These are phyloP conservation scores for Microtus pennsylvanicus DNA, from an alignment of 2,113 vertebrate species.

Conservation along the genomic window DNA sequence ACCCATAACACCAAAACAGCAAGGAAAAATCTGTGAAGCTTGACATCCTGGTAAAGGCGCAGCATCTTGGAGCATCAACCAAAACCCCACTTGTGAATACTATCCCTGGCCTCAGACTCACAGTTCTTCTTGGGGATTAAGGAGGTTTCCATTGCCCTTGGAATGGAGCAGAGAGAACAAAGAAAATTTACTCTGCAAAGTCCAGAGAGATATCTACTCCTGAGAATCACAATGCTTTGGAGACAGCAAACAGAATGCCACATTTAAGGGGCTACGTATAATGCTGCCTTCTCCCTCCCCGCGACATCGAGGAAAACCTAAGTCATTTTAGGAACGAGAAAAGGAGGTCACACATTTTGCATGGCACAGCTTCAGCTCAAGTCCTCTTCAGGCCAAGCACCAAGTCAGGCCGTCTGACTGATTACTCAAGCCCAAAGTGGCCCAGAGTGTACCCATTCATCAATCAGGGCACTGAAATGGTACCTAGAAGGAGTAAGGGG, in stretches of 20 bases:
- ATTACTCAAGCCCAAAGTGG: neutral
- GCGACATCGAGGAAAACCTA: neutral
- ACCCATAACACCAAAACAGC: neutral
- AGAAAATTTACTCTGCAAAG: neutral
- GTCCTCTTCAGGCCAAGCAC: neutral
- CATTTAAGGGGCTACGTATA: neutral
- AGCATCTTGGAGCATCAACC: slow-evolving; percentile 9
- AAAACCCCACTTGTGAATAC: neutral
- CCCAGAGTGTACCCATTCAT: neutral
- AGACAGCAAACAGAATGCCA: neutral
- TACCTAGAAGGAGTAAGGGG: neutral
- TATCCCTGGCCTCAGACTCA: neutral
- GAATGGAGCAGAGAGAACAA: neutral
- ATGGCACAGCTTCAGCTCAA: neutral
- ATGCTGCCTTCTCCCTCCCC: neutral
- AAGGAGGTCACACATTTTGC: neutral
- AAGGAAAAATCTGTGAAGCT: neutral
- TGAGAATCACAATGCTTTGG: neutral
- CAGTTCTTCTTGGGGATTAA: neutral
- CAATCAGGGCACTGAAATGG: neutral
- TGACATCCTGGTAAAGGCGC: neutral
- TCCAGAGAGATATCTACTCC: neutral
- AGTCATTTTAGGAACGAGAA: neutral
- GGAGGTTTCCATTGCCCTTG: neutral
- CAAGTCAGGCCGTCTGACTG: neutral